A percentile compares a stretch with the other conserved stretches of the same genome.
These are phyloP conservation scores for Eospalax fontanierii DNA, from an alignment of 2,797 vertebrate species.

Conservation along the genomic window DNA sequence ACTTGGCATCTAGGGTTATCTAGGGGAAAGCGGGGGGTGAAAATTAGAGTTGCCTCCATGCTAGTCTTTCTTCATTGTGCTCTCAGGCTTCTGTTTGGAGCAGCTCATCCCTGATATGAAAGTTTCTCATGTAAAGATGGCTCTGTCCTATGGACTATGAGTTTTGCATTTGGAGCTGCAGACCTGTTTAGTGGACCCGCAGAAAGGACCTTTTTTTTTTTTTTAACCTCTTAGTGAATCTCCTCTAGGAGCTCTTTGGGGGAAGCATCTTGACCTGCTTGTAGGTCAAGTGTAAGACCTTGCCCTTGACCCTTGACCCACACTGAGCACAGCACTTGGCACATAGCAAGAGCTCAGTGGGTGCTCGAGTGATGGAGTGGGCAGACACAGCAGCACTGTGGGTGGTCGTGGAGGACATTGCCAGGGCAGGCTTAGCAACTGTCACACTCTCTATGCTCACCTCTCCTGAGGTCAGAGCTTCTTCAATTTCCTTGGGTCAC, in stretches of 20 bases:
- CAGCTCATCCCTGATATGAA: too few species aligned
- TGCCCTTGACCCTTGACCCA: too few species aligned
- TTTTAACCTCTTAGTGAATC: background rate
- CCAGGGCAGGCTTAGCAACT: background rate
- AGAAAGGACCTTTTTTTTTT: fast-evolving
- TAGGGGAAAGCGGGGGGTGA: background rate
- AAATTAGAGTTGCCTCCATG: background rate
- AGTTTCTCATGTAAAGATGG: background rate
- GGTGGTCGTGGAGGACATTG: background rate
- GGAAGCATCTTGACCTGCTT: background rate
- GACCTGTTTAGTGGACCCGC: background rate
- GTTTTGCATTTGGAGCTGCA: background rate
- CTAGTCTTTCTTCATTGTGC: background rate
- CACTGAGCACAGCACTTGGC: background rate
- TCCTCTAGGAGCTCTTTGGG: background rate
- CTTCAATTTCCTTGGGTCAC: background rate
- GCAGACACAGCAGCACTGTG: background rate
- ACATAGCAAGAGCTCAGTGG: background rate
- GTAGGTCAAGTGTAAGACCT: background rate
- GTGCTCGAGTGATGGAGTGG: background rate
- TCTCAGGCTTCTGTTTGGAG: background rate
- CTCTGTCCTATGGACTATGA: background rate
- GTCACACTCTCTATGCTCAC: background rate
- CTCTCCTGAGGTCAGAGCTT: background rate
- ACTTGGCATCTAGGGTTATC: too few species aligned